Conservation (phyloP, 2,888 invertebrate species). For the Coleophora deauratella region DNA sequence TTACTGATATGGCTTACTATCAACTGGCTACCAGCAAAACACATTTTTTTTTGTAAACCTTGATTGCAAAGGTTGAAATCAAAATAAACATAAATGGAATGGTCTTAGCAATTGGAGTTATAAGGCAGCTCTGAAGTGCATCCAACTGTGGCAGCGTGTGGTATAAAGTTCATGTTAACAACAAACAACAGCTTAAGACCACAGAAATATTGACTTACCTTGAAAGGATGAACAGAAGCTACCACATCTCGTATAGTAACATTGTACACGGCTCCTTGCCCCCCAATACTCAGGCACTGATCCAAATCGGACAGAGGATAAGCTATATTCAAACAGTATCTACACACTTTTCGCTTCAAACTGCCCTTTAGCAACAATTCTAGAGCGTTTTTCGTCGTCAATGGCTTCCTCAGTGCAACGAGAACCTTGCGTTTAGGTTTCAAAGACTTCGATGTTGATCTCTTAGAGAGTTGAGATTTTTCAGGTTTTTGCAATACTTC, state of each 20-base stretch:
- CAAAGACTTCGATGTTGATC: neutral
- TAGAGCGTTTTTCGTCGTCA: constrained; percentile 48
- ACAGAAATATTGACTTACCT: constrained; percentile 30
- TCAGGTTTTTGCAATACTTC: constrained; percentile 1
- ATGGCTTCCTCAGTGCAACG: constrained; percentile 16
- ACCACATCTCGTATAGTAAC: constrained; percentile 53
- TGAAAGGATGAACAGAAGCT: constrained; percentile 53
- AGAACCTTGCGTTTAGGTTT: constrained; percentile 1
- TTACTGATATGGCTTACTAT: too few relatives aligned
- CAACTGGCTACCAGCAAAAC: too few relatives aligned
- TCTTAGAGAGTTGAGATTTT: neutral
- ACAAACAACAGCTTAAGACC: too few relatives aligned
- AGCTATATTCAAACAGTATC: constrained; percentile 46
- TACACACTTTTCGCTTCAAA: constrained; percentile 44
- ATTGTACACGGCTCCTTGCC: constrained; percentile 38
- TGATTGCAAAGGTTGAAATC: too few relatives aligned
- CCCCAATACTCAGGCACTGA: constrained; percentile 44
- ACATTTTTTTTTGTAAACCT: too few relatives aligned
- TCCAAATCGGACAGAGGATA: constrained; percentile 43
- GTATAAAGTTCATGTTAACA: too few relatives aligned
- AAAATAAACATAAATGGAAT: too few relatives aligned
- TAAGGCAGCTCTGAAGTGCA: too few relatives aligned
- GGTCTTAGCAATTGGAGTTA: too few relatives aligned
- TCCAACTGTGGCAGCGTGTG: too few relatives aligned
- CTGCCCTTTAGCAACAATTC: constrained; percentile 45